Percentiles rank a stretch among this genome's conserved stretches.
Conservation (phyloP, 2,113 vertebrate species). For the Poeciliopsis turrubarensis region DNA sequence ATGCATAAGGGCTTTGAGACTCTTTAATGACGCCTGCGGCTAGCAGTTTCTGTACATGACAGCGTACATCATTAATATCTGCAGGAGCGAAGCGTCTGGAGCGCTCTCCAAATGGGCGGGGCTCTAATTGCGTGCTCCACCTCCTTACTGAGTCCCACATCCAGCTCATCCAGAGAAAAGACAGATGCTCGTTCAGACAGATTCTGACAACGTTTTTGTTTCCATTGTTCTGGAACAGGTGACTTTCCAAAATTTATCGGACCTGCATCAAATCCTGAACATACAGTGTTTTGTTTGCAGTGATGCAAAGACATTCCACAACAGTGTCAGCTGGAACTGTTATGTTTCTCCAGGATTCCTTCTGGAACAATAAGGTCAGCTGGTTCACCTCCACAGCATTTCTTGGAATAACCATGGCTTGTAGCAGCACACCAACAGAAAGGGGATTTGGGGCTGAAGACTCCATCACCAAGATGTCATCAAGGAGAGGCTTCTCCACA, state of each 20-base stretch:
- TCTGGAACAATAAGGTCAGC: not conserved
- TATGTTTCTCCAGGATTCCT: not conserved
- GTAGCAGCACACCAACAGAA: not conserved
- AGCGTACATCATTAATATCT: too few species aligned
- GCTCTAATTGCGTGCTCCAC: too few species aligned
- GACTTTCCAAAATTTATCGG: not conserved
- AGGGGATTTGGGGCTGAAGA: not conserved
- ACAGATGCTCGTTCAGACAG: too few species aligned
- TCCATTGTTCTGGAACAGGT: too few species aligned
- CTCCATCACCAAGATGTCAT: too few species aligned
- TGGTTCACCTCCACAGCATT: not conserved
- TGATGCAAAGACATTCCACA: not conserved
- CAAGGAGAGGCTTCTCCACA: too few species aligned
- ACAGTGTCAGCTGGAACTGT: not conserved
- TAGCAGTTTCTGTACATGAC: not conserved
- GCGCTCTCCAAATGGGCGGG: too few species aligned
- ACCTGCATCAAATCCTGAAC: not conserved
- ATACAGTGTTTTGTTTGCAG: not conserved
- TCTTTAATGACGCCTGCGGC: not conserved
- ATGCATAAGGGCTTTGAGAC: not conserved
- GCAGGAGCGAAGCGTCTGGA: not conserved
- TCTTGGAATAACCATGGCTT: not conserved
- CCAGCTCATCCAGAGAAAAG: too few species aligned
- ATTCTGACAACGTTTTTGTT: too few species aligned
- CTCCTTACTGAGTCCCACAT: too few species aligned